Conservation (phyloP, 2,113 vertebrate species). For the Phodopus roborovskii region DNA sequence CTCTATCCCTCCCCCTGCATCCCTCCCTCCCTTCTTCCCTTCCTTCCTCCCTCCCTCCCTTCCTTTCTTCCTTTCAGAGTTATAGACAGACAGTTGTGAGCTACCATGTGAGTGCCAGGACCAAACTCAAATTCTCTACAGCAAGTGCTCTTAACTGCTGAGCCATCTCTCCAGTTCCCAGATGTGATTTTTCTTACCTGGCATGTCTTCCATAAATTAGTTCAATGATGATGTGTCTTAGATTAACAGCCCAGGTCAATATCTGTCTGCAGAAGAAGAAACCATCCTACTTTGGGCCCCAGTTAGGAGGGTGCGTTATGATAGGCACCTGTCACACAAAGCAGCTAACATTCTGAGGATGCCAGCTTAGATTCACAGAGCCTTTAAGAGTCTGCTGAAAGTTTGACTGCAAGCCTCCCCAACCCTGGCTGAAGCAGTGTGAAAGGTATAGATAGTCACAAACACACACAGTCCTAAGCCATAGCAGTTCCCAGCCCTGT, state of each 20-base stretch:
- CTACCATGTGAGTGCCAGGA: not conserved
- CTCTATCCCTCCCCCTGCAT: no score
- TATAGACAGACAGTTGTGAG: not conserved
- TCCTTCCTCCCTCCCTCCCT: not conserved
- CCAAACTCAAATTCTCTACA: not conserved
- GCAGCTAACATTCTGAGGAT: not conserved
- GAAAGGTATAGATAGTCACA: not conserved
- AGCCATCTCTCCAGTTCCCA: not conserved
- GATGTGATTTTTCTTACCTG: conserved; percentile 19
- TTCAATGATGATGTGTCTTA: not conserved
- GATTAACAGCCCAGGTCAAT: conserved; percentile 31
- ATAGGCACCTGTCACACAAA: not conserved
- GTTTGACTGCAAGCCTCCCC: not conserved
- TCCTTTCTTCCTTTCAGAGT: not conserved
- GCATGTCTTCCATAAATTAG: conserved; percentile 43
- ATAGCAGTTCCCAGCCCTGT: not conserved
- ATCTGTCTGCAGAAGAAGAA: not conserved
- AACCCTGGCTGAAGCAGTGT: not conserved
- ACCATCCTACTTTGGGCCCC: not conserved
- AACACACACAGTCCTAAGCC: not conserved
- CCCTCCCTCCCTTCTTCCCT: no score
- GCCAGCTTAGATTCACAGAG: not conserved
- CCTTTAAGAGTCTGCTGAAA: not conserved
- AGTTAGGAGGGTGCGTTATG: not conserved
- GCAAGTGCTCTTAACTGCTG: not conserved